These are phyloP conservation scores for Trachymyrmex septentrionalis DNA, from an alignment of 1,140 invertebrate species.

Conservation along the genomic window DNA sequence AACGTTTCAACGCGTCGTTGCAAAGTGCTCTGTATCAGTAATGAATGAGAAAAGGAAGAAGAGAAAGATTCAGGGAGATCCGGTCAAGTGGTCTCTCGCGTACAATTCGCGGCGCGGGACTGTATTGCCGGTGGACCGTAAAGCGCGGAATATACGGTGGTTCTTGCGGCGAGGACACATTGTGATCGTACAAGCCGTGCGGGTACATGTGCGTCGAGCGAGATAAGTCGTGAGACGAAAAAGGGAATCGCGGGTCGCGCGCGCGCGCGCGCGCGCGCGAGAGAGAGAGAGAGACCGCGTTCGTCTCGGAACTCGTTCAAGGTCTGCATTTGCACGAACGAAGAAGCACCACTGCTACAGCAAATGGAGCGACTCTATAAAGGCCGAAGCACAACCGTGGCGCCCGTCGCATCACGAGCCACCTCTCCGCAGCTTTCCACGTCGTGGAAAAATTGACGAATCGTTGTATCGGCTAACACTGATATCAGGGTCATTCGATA, in stretches of 20 bases:
- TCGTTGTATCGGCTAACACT: constrained; percentile 61
- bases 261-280: too few relatives aligned
- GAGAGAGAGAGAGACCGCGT: constrained; percentile 61
- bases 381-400: constrained; percentile 72
- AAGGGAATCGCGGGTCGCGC: constrained; percentile 50
- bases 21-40: constrained; percentile 20
- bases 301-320: constrained; percentile 53
- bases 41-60: constrained; percentile 42
- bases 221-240: constrained; percentile 60
- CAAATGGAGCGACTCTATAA: constrained; percentile 83
- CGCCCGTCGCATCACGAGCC: constrained; percentile 30
- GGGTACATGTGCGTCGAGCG: constrained; percentile 57
- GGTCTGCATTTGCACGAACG: neutral
- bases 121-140: constrained; percentile 50
- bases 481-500: neutral
- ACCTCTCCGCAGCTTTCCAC: neutral
- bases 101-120: constrained; percentile 47
- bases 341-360: constrained; percentile 64
- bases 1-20: constrained; percentile 31
- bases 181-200: constrained; percentile 41
- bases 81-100: constrained; percentile 54
- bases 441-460: constrained; percentile 67
- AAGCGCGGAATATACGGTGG: constrained; percentile 64
- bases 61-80: constrained; percentile 48
- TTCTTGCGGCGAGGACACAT: constrained; percentile 65